Evolutionary conservation across 2,888 invertebrate species (phyloP).

Genomic region (Tetragnatha montana): DNA sequence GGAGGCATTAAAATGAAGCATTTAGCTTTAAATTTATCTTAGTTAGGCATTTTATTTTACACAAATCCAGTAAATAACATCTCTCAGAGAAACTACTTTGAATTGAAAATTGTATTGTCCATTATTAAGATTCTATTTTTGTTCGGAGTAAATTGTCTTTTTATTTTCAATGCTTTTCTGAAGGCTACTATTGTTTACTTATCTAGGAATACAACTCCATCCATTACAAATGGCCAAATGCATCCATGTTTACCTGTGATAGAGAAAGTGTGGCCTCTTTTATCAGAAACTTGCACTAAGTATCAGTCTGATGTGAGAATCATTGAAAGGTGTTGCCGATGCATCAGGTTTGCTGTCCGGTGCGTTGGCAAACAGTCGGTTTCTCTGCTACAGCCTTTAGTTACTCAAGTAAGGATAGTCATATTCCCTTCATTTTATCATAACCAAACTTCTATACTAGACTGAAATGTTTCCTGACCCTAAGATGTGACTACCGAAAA

Average conservation of each 20-base stretch:
- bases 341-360: conserved; percentile 91
- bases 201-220: conserved; percentile 65
- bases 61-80: neutral
- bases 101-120: neutral
- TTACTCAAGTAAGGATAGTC: conserved; percentile 82
- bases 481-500: too few relatives aligned
- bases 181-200: neutral
- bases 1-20: too few relatives aligned
- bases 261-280: conserved; percentile 88
- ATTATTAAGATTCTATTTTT: neutral
- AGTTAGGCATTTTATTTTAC: neutral
- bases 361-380: conserved; percentile 87
- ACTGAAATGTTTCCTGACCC: too few relatives aligned
- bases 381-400: conserved; percentile 86
- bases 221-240: conserved; percentile 59
- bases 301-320: conserved; percentile 88
- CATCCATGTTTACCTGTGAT: conserved; percentile 70
- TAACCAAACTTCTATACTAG: too few relatives aligned
- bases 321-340: conserved; percentile 94
- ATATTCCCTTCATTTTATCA: too few relatives aligned
- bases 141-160: neutral
- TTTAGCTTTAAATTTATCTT: neutral
- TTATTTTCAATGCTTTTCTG: too few relatives aligned
- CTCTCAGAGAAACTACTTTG: neutral
- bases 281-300: conserved; percentile 86